Base-by-base conservation (phyloP, 1,140 invertebrate genomes). In the Drosophila ficusphila region DNA sequence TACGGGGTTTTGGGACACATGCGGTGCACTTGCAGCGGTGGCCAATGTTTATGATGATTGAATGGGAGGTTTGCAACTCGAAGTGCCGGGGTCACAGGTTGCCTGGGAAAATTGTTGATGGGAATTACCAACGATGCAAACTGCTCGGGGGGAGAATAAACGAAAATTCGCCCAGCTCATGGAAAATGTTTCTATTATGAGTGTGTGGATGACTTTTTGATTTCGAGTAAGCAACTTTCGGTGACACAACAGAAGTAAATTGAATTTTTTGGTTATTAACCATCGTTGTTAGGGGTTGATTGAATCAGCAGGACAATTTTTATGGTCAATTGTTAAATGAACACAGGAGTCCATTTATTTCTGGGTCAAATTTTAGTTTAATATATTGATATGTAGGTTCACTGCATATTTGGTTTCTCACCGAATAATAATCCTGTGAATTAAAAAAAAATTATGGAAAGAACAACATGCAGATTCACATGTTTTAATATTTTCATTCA, bases 1-100 rank as follows among this genome's bases (percentile, higher is more conserved):
- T 12, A 29, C n/a, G 23, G 34, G 36, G 42, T 67, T 64, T 48
- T 67, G 61, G 79, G 53, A 74, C 75, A 69, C 81, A 88, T 82
- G 77, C 69, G 82, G 77, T 76, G 82, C 83, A 86, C 82, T 88
- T 89, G 83, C 79, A 76, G 34, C 76, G 58, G 53, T 74, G 68
- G 61, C 71, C 21, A 69, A 81, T 81, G 54, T 65, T 78, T 60
- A 78, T 73, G 70, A 19, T 81, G 78, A 81, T 82, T 82, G 79
- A 42, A 58, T 72, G 69, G 78, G 78, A 62, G 69, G 72, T 48
- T 38, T 38, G 18, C 48, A 9, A 54, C 14, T 4, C 25, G 38
- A 12, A 11, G 27, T n/a, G n/a, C 21, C 25, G 27, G 9, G 57
- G 54, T 46, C 76, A 79, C 78, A 82, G 78, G 77, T 81, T 83